A percentile compares a stretch with the other conserved stretches of the same genome.
These are phyloP conservation scores for Hypomesus transpacificus DNA, from an alignment of 2,113 vertebrate species.

Conservation along the genomic window DNA sequence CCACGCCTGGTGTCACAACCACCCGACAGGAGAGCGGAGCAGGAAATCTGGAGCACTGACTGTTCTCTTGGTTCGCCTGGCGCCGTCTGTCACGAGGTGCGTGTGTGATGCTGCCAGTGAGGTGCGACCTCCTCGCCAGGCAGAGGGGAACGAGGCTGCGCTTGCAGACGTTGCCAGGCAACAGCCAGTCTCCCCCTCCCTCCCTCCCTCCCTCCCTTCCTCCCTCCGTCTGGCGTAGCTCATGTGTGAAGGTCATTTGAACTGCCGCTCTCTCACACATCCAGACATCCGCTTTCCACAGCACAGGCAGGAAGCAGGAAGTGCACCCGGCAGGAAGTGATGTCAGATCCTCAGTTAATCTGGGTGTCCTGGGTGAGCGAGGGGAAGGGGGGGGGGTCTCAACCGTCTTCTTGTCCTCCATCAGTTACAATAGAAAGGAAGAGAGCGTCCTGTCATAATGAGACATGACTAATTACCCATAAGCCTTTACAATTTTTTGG, in stretches of 20 bases:
- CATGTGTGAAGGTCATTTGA: conserved; percentile 61
- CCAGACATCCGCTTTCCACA: background rate
- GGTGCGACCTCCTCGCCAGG: conserved; percentile 8
- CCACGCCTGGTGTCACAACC: too few species aligned
- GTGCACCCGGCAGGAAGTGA: conserved; percentile 38
- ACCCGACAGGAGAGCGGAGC: too few species aligned
- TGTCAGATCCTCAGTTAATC: background rate
- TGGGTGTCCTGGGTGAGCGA: background rate
- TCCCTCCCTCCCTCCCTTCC: conserved; percentile 12
- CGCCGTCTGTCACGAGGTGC: background rate
- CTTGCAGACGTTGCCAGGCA: conserved; percentile 55
- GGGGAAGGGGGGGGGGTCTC: background rate
- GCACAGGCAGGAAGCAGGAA: conserved; percentile 12
- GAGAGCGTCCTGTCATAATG: too few species aligned
- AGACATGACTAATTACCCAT: too few species aligned
- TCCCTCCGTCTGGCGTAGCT: conserved; percentile 23
- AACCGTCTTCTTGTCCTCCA: too few species aligned
- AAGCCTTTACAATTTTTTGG: too few species aligned
- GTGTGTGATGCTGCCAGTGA: background rate
- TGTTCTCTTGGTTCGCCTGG: too few species aligned
- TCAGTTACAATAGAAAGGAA: too few species aligned
- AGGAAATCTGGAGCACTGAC: too few species aligned
- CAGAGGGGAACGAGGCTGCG: background rate
- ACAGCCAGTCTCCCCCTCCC: conserved; percentile 41
- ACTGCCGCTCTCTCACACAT: background rate